phyloP scores from a whole-genome alignment of 2,888 invertebrate genomes.

The Elgonia sp. region DNA sequence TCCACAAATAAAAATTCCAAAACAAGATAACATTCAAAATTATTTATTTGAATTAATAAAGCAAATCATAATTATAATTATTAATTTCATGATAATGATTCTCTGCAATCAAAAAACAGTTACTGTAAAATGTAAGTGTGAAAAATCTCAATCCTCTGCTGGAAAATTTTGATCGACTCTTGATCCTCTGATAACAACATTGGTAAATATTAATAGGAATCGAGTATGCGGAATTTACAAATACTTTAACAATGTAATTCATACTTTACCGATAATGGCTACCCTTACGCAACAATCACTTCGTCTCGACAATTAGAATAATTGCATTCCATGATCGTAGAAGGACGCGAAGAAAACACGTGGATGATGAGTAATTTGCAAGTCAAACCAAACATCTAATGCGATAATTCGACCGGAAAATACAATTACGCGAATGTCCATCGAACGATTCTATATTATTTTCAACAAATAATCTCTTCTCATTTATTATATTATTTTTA shows the following conservation, averaged over 20 bases:
- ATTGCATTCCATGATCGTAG: constrained; percentile 80
- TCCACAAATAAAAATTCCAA: not conserved
- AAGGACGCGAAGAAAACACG: constrained; percentile 71
- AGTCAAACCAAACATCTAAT: constrained; percentile 51
- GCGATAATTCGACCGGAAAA: constrained; percentile 42
- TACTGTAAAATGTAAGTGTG: not conserved
- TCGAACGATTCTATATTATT: not conserved
- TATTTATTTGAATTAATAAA: not conserved
- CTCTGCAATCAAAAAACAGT: not conserved
- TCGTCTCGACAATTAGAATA: constrained; percentile 82
- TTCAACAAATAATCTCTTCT: too few species aligned
- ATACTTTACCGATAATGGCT: constrained; percentile 82
- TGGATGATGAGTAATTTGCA: constrained; percentile 67
- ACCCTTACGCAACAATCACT: constrained; percentile 82
- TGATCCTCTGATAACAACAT: constrained; percentile 37
- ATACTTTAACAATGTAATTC: constrained; percentile 76
- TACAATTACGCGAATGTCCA: constrained; percentile 12
- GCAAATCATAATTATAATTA: too few species aligned
- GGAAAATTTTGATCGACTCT: constrained; percentile 44
- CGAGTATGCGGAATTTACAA: constrained; percentile 64
- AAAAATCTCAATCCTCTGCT: not conserved
- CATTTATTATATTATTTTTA: too few species aligned
- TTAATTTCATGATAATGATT: not conserved
- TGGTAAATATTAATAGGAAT: constrained; percentile 68
- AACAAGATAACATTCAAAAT: not conserved